Conservation (phyloP, 2,113 vertebrate genomes). For the Atrichornis clamosus region DNA sequence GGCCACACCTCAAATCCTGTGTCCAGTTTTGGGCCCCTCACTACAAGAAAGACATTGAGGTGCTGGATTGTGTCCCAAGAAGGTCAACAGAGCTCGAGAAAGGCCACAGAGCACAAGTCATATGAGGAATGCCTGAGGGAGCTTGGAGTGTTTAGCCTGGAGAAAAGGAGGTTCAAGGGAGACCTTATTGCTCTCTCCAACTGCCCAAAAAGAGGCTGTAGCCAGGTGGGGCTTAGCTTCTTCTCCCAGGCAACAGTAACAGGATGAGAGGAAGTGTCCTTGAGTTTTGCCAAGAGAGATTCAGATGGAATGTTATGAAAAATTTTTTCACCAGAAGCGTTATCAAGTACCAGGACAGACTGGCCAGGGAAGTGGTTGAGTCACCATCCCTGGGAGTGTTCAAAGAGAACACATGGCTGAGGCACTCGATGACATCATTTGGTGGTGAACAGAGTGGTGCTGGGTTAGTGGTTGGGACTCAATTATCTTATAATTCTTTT, state of each 20-base stretch:
- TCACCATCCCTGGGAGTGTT: accelerated
- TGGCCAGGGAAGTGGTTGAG: background rate
- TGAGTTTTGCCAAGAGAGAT: background rate
- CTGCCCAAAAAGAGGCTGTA: background rate
- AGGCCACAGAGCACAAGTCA: background rate
- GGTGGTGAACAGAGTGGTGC: background rate
- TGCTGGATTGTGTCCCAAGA: background rate
- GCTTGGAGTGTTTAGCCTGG: background rate
- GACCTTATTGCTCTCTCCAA: background rate
- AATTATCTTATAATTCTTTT: background rate
- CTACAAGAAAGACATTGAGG: background rate
- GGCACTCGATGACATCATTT: background rate
- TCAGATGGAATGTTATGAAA: background rate
- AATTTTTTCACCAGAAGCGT: background rate
- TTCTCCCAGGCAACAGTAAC: background rate
- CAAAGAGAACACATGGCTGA: background rate
- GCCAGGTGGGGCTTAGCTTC: background rate
- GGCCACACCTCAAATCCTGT: background rate
- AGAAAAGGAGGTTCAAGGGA: background rate
- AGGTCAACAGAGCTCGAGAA: background rate
- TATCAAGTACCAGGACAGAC: background rate
- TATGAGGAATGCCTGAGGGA: background rate
- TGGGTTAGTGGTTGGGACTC: background rate
- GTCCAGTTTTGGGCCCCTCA: background rate
- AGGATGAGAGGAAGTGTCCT: background rate